phyloP scores from a whole-genome alignment of 2,113 vertebrate species.

The Urocitellus parryii region DNA sequence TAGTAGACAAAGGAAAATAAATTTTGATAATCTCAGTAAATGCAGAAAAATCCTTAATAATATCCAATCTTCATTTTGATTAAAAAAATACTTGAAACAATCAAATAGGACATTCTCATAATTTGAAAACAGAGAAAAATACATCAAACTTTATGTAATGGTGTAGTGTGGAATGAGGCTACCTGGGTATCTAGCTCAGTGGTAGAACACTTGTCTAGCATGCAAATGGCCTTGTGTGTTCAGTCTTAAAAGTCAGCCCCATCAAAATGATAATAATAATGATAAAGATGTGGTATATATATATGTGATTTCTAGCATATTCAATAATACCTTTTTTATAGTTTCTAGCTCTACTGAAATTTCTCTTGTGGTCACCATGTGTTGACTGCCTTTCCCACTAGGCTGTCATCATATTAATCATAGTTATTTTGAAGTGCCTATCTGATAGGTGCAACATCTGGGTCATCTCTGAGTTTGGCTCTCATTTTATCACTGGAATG shows the following conservation, averaged over 20 bases:
- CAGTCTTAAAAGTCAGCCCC: too few species aligned
- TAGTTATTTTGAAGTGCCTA: background rate
- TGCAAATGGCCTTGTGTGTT: too few species aligned
- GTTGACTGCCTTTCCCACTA: background rate
- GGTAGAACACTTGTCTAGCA: too few species aligned
- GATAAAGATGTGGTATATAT: too few species aligned
- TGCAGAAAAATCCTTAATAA: background rate
- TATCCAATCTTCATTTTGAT: background rate
- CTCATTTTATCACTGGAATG: background rate
- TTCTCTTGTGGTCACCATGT: background rate
- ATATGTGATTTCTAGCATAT: background rate
- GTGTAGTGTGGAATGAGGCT: background rate
- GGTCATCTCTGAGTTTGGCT: slow-evolving; percentile 30
- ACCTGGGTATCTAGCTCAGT: too few species aligned
- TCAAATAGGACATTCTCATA: background rate
- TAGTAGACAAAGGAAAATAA: background rate
- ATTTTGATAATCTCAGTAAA: background rate
- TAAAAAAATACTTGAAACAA: slow-evolving; percentile 4
- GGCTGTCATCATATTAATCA: background rate
- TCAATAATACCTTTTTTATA: background rate
- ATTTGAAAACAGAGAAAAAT: background rate
- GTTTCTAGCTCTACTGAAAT: background rate
- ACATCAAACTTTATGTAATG: background rate
- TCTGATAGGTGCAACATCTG: background rate
- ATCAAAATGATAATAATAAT: too few species aligned